These are phyloP conservation scores for Gavialis gangeticus DNA, from an alignment of 2,113 vertebrate genomes.

Conservation along the genomic window DNA sequence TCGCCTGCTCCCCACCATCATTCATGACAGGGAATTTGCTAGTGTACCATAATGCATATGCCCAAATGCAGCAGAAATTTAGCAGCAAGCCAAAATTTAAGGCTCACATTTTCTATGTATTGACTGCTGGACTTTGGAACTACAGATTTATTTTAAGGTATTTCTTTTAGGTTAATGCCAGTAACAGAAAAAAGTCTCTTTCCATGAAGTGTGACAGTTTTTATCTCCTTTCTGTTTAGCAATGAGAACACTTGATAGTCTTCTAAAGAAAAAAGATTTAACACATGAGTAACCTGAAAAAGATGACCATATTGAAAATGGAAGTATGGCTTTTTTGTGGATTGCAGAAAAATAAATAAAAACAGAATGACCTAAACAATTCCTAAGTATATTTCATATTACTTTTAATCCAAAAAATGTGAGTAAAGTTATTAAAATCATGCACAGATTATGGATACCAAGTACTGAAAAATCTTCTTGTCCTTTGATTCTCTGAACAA, in stretches of 20 bases:
- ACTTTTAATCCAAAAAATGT: conserved; percentile 79
- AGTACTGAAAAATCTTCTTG: conserved; percentile 74
- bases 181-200: neutral
- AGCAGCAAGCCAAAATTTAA: neutral
- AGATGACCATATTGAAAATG: neutral
- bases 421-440: conserved; percentile 75
- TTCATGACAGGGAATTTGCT: too few relatives aligned
- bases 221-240: neutral
- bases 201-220: neutral
- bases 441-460: conserved; percentile 70
- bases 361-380: neutral
- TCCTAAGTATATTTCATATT: conserved; percentile 49
- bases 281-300: neutral
- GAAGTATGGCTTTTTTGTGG: neutral
- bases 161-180: neutral
- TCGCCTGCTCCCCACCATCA: too few relatives aligned
- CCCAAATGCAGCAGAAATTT: neutral
- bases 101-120: neutral
- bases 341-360: conserved; percentile 17
- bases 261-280: neutral
- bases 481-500: conserved; percentile 77
- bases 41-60: neutral
- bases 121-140: neutral
- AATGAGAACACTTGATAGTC: neutral
- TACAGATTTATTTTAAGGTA: neutral